Base-by-base conservation (phyloP, 2,797 vertebrate genomes). In the Podarcis lilfordi region DNA sequence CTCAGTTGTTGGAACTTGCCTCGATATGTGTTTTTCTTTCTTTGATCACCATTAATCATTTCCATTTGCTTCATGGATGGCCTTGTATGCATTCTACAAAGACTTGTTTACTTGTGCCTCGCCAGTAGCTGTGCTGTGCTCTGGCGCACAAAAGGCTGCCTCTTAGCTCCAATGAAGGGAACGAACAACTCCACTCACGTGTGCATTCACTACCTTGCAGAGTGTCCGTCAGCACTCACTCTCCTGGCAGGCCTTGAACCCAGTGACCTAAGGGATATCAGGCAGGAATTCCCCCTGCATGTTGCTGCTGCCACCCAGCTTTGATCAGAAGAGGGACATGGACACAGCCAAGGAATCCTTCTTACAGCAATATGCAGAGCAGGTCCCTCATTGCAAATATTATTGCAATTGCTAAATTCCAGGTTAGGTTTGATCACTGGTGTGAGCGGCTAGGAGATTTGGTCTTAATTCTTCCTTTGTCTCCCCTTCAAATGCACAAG, bases 1-100 rank as follows among this genome's bases (percentile, higher is more conserved):
- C 80, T 94, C 89, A 17, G 40, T 37, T 95, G 94, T 94, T 95
- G 75, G 78, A 88, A 93, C 92, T 92, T 95, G 95, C 83, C 87
- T 91, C 82, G 68, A 88, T 88, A 25, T 35, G 84, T 92, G 61
- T 89, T 93, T 95, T 93, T 74, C 90, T 89, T 89, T 80, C 69
- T 69, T 32, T 61, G 32, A 72, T 89, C n/a, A 37, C 71, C 25
- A 9, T 86, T 92, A 90, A 90, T 85, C 4, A 77, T 87, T 91
- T 77, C 86, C 50, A 37, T 89, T 90, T 80, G 21, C 78, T 90
- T 92, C 92, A 35, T 78, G 55, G 43, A 64, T 45, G 55, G 50
- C 8, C 32, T 59, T 84, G 55, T 85, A 88, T 85, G 50, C 83
- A 85, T 86, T 74, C 86, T 81, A 71, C 90, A 80, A 85, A 85